Conservation (phyloP, 1,140 invertebrate genomes). For the Ectropis grisescens region DNA sequence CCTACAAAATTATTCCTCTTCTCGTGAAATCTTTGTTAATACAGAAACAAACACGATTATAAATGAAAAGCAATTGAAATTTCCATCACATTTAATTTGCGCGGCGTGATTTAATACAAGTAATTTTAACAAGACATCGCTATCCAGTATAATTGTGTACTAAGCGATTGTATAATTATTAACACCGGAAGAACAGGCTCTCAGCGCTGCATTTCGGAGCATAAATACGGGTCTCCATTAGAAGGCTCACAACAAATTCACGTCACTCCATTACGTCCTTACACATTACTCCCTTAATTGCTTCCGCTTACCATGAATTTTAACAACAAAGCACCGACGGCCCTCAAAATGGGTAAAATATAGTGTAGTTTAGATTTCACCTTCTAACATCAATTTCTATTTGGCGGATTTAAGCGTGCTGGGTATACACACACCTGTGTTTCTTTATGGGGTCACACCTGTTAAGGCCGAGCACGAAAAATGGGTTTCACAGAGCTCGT, state of each 20-base stretch:
- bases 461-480: constrained; percentile 8
- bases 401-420: constrained; percentile 35
- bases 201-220: constrained; percentile 34
- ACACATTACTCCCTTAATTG: constrained; percentile 58
- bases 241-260: constrained; percentile 51
- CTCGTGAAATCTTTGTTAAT: no score
- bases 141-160: not conserved
- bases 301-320: constrained; percentile 58
- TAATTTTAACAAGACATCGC: constrained; percentile 1
- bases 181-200: constrained; percentile 11
- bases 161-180: constrained; percentile 13
- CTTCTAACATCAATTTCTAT: constrained; percentile 52
- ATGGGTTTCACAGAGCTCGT: no score
- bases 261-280: constrained; percentile 58
- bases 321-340: constrained; percentile 46
- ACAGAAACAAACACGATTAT: no score
- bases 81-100: no score
- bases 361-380: constrained; percentile 46
- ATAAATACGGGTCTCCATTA: constrained; percentile 47
- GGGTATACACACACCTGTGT: constrained; percentile 33
- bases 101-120: no score
- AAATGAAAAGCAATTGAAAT: no score
- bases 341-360: constrained; percentile 47
- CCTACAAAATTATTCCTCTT: no score
- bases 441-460: constrained; percentile 32